Evolutionary conservation across 2,797 vertebrate species (phyloP), one percentile per base, ranked within the genome.

Genomic region (Platalea minor): DNA sequence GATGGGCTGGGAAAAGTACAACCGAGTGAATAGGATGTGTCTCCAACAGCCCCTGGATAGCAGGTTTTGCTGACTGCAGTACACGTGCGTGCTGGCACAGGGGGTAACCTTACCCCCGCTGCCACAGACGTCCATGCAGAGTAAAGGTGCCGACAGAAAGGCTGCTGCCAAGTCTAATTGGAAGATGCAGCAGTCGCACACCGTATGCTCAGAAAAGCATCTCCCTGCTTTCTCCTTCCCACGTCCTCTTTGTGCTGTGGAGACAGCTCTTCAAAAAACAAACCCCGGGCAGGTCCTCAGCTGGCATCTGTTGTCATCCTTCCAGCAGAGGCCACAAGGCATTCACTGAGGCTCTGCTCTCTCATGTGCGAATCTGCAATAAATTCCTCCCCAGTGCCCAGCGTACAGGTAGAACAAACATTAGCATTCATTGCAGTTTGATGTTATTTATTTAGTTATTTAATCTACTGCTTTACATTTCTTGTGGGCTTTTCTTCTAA

Each of bases 401-500:
- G 57, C 12, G 3, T 17, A 35, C 48, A 94, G 83, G 85, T 95
- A 82, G 83, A 88, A 79, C 23, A 88, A 91, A 31, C 81, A 83
- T 85, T 94, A 89, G 43, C 61, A 84, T 93, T 90, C 89, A 53
- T 25, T 82, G 73, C 3, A 9, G 50, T 78, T 90, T 61, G 33
- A 39, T 61, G 14, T 86, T 95, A 85, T 61, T 92, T 96, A 57
- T 81, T 95, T 91, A 73, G 84, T 73, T 92, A n/a, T 91, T 94
- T 91, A 72, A 93, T 88, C 73, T 89, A 60, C 79, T 85, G 88
- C 82, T 95, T 95, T 90, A 79, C 7, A 2, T 88, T 91, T 88
- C 91, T 94, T 41, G 39, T 96, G 85, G 91, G 73, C 69, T 94
- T 96, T 85, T 90, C 82, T 91, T 93, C 81, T 83, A 73, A 91